Conservation (phyloP, 2,113 vertebrate species). For the Megaceryle maxima region DNA sequence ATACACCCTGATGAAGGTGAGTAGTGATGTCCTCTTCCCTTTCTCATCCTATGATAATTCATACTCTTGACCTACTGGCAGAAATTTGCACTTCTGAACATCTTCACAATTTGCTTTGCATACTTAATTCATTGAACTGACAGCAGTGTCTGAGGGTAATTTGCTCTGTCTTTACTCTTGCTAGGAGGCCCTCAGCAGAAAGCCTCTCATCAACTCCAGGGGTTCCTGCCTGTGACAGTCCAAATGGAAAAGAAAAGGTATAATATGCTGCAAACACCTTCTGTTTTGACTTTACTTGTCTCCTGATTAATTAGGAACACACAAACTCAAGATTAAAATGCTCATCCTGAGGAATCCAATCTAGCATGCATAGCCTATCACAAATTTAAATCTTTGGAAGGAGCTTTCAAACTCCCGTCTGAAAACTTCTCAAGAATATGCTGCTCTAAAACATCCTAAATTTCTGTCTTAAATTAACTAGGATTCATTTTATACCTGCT, state of each 20-base stretch:
- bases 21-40: not conserved
- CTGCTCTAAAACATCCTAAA: not conserved
- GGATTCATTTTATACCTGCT: not conserved
- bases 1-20: not conserved
- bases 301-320: conserved; percentile 1
- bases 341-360: not conserved
- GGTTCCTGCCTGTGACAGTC: not conserved
- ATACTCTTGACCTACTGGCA: conserved; percentile 17
- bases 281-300: conserved; percentile 36
- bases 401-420: not conserved
- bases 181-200: conserved; percentile 39
- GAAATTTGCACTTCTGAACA: conserved; percentile 42
- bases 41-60: conserved; percentile 31
- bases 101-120: conserved; percentile 45
- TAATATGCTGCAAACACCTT: not conserved
- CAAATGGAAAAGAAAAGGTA: conserved; percentile 8
- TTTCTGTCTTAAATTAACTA: not conserved
- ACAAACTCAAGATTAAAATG: not conserved
- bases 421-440: not conserved
- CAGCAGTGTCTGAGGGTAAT: conserved; percentile 30
- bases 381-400: not conserved
- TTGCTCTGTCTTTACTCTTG: conserved; percentile 38
- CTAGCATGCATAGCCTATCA: not conserved
- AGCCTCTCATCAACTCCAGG: conserved; percentile 10
- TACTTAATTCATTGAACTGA: conserved; percentile 43